A percentile compares a stretch with the other conserved stretches of the same genome.
These are phyloP conservation scores for Ormyrus labotus DNA, from an alignment of 2,888 invertebrate species.

Conservation along the genomic window DNA sequence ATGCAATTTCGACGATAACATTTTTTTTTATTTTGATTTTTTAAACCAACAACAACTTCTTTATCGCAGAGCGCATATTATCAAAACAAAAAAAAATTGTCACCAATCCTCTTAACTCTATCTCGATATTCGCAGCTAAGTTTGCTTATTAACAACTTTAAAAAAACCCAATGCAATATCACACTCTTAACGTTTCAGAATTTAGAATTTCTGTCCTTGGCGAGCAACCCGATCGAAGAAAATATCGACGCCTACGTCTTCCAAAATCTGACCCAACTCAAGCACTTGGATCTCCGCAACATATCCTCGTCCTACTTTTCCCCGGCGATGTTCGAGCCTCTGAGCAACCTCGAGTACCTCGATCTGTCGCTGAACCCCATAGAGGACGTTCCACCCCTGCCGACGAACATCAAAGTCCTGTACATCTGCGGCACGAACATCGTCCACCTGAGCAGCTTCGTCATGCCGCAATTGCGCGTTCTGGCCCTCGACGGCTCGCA, in stretches of 20 bases:
- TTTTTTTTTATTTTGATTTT: no score
- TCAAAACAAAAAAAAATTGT: no score
- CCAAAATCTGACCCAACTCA: constrained; percentile 63
- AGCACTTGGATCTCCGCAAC: constrained; percentile 67
- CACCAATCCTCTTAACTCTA: no score
- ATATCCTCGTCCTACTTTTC: constrained; percentile 66
- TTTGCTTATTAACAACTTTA: no score
- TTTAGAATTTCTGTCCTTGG: constrained; percentile 68
- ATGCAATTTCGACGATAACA: no score
- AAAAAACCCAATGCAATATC: no score
- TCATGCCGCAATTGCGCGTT: constrained; percentile 76
- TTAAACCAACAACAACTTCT: no score
- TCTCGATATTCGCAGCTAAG: no score
- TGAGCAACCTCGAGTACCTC: constrained; percentile 65
- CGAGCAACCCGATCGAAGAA: constrained; percentile 70
- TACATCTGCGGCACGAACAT: constrained; percentile 82
- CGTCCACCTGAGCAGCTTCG: constrained; percentile 75
- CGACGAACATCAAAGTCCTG: constrained; percentile 78
- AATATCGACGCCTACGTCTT: constrained; percentile 71
- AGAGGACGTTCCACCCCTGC: constrained; percentile 78
- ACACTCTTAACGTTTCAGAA: constrained; percentile 59
- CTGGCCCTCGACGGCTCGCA: constrained; percentile 79
- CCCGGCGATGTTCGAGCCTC: constrained; percentile 65
- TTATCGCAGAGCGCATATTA: no score
- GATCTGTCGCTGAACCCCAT: constrained; percentile 77